Evolutionary conservation across 2,888 invertebrate genomes (phyloP), one percentile per base, ranked within the genome.

Genomic region (Dendrolimus houi): DNA sequence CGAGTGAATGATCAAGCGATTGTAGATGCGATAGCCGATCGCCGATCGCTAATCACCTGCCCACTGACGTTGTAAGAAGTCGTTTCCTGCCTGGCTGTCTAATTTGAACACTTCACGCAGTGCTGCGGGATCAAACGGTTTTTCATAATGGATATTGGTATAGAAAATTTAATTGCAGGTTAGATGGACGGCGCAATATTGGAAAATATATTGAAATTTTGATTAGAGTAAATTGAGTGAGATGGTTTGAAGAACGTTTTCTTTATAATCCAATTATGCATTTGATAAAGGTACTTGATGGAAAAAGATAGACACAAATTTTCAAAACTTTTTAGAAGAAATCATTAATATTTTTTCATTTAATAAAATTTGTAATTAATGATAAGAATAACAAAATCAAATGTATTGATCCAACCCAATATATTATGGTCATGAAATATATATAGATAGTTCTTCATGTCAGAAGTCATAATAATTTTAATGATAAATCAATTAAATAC

Each of bases 21-120:
- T 78, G 75, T 70, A 71, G 74, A 75, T 77, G 84, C 77, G 85
- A 85, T 85, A 83, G 81, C 70, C 74, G 75, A 78, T 77, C 74
- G 73, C 77, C 73, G 77, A 83, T 84, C 76, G 81, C 86, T 86
- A 87, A 88, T 87, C 87, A 85, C 81, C 66, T 74, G 66, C 69
- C 68, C 73, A 82, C 82, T 87, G 89, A 90, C 89, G 85, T 86
- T 73, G 69, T 89, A 89, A 89, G 87, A 87, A 88, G 85, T 80
- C 85, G 82, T 85, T 87, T 89, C 89, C 89, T 85, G 88, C 78
- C 80, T 76, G 71, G 81, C 82, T 82, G 77, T 87, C 89, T 90
- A 88, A 90, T 89, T 90, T 85, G 83, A 81, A 83, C 83, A 81
- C 83, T 80, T 79, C 75, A 69, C 76, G 74, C 69, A 67, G 71